Evolutionary conservation across 2,113 vertebrate genomes (phyloP), one percentile per base, ranked within the genome.

Genomic region (Emydura subglobosa): DNA sequence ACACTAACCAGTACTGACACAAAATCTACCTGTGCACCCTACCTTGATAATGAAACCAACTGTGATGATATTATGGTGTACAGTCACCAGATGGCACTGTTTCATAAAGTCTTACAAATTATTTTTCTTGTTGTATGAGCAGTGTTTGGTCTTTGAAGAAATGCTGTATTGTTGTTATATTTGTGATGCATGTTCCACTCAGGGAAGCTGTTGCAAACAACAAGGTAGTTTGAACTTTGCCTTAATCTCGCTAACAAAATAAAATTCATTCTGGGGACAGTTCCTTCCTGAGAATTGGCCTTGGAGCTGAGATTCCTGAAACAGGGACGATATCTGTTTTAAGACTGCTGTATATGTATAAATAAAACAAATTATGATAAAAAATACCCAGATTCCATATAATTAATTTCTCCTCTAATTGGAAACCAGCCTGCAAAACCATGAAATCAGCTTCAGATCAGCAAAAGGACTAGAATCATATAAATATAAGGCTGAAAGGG

Each of bases 71-170:
- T 47, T 80, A 74, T 34, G 79, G 22, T 79, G 14, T 2, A 3
- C 57, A 65, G 50, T 96, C 95, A 93, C 54, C 92, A 97, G 96
- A 90, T 95, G 94, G 96, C 95, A 96, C 95, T 96, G n/a, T 95
- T 94, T 83, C 49, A 85, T 57, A 4, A 3, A 2, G 29, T 91
- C 88, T 92, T 57, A 27, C 2, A 57, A 51, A 53, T 61, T 0
- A 61, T 79, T 91, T 88, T 94, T 86, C 31, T 80, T 82, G 29
- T 39, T 59, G 19, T 86, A 34, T 87, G 72, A 95, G 31, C 42
- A 59, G 29, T 59, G 19, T 54, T 50, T 86, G 11, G 6, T 89
- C 83, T 83, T 88, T 54, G 61, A 92, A 86, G 53, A 86, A 84
- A 79, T 34, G 31, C 31, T 34, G 1, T 57, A 5, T 87, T 89